Conservation (phyloP, 2,888 invertebrate species). For the Nomada ferruginata region DNA sequence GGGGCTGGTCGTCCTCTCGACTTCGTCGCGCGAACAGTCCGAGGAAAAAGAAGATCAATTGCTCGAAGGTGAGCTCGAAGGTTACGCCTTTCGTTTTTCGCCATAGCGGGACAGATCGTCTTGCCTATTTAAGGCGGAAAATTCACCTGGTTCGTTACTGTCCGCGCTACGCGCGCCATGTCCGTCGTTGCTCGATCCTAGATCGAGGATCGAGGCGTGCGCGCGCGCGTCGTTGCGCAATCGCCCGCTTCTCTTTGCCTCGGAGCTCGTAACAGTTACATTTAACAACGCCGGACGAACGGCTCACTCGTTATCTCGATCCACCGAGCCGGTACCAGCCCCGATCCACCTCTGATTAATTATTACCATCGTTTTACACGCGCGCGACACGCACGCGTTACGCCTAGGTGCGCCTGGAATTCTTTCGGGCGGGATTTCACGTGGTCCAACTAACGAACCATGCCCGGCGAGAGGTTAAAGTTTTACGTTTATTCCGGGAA, state of each 20-base stretch:
- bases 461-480: background rate
- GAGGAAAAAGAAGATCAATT: constrained; percentile 69
- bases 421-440: constrained; percentile 20
- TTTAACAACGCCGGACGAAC: constrained; percentile 56
- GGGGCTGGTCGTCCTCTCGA: constrained; percentile 3
- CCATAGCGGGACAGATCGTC: constrained; percentile 73
- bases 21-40: constrained; percentile 18
- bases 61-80: constrained; percentile 71
- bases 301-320: constrained; percentile 55
- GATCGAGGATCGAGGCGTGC: constrained; percentile 30
- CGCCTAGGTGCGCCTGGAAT: constrained; percentile 13
- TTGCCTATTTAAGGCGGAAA: constrained; percentile 78
- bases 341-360: constrained; percentile 45
- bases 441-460: constrained; percentile 37
- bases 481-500: constrained; percentile 11
- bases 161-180: constrained; percentile 24
- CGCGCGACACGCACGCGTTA: constrained; percentile 23
- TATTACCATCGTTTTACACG: constrained; percentile 46
- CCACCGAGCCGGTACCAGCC: constrained; percentile 4
- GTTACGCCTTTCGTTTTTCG: constrained; percentile 74
- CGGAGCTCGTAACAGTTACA: constrained; percentile 71
- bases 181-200: constrained; percentile 48
- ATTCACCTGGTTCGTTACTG: constrained; percentile 72
- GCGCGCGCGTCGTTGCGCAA: constrained; percentile 40
- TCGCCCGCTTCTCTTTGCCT: constrained; percentile 23